Evolutionary conservation across 2,888 invertebrate genomes (phyloP).

Genomic region (Tetragonula carbonaria): DNA sequence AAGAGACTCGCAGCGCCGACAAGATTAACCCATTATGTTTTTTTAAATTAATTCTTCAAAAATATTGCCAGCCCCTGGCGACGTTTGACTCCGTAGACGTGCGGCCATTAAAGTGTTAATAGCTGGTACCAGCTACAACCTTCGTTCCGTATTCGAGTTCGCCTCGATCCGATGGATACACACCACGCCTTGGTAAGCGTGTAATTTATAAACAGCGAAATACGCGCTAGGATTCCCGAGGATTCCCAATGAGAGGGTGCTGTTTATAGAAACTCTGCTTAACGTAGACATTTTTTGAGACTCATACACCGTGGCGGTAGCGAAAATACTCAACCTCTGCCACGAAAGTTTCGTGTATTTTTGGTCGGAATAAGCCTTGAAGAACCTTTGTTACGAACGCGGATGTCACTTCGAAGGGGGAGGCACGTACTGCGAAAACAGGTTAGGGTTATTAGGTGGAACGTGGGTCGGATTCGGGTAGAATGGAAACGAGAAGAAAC

Average conservation of each 20-base stretch:
- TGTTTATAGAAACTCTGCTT: conserved; percentile 62
- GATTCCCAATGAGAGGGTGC: conserved; percentile 14
- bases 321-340: conserved; percentile 51
- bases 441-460: conserved; percentile 13
- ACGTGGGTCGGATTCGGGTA: conserved; percentile 56
- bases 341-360: no score
- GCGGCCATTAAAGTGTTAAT: conserved; percentile 43
- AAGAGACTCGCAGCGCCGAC: no score
- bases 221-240: conserved; percentile 26
- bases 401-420: no score
- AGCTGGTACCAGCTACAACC: conserved; percentile 61
- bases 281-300: conserved; percentile 72
- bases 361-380: neutral
- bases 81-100: no score
- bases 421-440: neutral
- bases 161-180: neutral
- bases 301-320: conserved; percentile 25
- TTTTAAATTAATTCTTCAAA: no score
- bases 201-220: conserved; percentile 73
- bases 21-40: no score
- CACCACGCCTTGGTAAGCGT: conserved; percentile 67
- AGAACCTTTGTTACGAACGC: neutral
- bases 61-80: no score
- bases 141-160: conserved; percentile 11
- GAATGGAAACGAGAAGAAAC: conserved; percentile 50